A percentile compares a stretch with the other conserved stretches of the same genome.
Conservation (phyloP, 2,888 invertebrate genomes). For the Thelaira solivaga region DNA sequence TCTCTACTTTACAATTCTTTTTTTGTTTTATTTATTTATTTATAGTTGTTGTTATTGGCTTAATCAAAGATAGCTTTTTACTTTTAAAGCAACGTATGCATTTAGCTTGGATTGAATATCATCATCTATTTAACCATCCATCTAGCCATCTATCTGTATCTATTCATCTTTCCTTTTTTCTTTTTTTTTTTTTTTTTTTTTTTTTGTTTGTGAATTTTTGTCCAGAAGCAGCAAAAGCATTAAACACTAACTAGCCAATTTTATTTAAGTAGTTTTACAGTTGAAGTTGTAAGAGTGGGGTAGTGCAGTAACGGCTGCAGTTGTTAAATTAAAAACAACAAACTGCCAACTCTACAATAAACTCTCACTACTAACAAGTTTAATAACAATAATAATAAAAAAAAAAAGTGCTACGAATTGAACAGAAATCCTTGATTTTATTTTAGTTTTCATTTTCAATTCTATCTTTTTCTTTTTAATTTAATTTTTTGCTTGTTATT, state of each 20-base stretch:
- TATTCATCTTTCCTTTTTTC: neutral
- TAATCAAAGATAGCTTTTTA: slow-evolving; percentile 51
- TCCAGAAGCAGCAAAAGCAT: neutral
- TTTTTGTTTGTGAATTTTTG: neutral
- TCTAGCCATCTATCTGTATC: slow-evolving; percentile 9
- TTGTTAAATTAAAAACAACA: slow-evolving; percentile 39
- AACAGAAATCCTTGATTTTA: slow-evolving; percentile 12
- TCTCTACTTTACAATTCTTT: slow-evolving; percentile 16
- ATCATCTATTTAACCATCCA: too few relatives aligned
- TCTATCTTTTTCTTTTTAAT: slow-evolving; percentile 2
- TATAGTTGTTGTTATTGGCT: slow-evolving; percentile 19
- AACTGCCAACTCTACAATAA: slow-evolving; percentile 37
- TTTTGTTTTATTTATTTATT: neutral
- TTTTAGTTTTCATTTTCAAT: neutral
- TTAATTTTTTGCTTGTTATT: too few relatives aligned
- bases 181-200: too few relatives aligned
- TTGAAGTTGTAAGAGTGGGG: slow-evolving; percentile 3
- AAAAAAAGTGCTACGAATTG: neutral
- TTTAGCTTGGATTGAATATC: slow-evolving; percentile 44
- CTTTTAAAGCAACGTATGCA: slow-evolving; percentile 12
- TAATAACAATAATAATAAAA: neutral
- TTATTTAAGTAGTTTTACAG: slow-evolving; percentile 20
- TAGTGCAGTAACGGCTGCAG: neutral
- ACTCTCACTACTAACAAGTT: slow-evolving; percentile 10
- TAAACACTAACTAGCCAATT: slow-evolving; percentile 53